phyloP scores from a whole-genome alignment of 2,797 vertebrate genomes.

The Tenualosa thibaudeaui region DNA sequence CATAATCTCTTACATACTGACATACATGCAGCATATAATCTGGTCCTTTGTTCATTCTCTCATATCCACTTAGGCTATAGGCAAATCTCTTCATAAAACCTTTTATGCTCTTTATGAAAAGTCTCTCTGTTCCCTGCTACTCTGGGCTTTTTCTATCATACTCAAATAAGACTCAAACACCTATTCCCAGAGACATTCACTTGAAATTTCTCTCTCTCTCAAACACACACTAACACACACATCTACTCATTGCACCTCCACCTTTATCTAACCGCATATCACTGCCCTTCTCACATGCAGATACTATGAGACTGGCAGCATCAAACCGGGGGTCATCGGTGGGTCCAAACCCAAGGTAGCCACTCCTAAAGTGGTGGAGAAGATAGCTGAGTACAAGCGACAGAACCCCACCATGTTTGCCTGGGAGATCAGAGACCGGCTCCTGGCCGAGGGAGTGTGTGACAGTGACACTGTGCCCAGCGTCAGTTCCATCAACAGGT shows the following conservation, averaged over 20 bases:
- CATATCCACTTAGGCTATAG: not conserved
- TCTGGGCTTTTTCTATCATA: not conserved
- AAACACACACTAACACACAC: not conserved
- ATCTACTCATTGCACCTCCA: not conserved
- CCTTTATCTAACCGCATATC: not conserved
- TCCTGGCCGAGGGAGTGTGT: conserved; percentile 86
- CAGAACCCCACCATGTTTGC: conserved; percentile 95
- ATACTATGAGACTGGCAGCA: conserved; percentile 93
- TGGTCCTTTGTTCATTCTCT: not conserved
- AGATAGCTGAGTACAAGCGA: conserved; percentile 90
- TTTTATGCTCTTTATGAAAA: not conserved
- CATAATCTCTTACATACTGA: not conserved
- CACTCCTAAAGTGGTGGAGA: conserved; percentile 91
- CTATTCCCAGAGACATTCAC: not conserved
- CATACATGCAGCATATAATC: not conserved
- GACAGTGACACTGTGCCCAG: conserved; percentile 90
- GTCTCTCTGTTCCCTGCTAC: not conserved
- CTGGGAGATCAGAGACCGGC: conserved; percentile 90
- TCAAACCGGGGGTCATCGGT: conserved; percentile 89
- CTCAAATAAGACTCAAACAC: not conserved
- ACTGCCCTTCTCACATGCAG: conserved; percentile 60
- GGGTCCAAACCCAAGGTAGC: conserved; percentile 92
- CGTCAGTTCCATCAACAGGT: conserved; percentile 94
- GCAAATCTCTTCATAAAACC: conserved; percentile 2
- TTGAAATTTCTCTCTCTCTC: not conserved